phyloP scores from a whole-genome alignment of 2,113 vertebrate species.

The Trogon melanurus region DNA sequence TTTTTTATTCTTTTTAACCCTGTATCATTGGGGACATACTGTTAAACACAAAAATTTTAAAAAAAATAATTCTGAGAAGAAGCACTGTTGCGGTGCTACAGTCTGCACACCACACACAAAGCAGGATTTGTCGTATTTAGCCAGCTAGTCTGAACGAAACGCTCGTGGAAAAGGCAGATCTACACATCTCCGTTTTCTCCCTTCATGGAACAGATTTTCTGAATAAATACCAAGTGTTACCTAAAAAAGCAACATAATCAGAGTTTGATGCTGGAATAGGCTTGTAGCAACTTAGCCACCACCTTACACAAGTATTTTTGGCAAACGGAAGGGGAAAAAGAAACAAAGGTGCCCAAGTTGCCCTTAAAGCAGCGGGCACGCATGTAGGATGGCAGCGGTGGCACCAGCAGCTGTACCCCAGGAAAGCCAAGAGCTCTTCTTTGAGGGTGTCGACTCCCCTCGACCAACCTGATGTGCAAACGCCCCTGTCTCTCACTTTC shows the following conservation, averaged over 20 bases:
- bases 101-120: background rate
- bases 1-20: background rate
- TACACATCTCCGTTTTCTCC: background rate
- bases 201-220: background rate
- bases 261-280: background rate
- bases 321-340: background rate
- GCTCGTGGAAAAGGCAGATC: fast-evolving
- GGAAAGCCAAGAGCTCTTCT: fast-evolving
- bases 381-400: fast-evolving
- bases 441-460: background rate
- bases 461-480: fast-evolving
- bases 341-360: fast-evolving
- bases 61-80: background rate
- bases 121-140: background rate
- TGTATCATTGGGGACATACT: background rate
- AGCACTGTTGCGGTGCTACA: background rate
- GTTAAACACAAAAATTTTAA: background rate
- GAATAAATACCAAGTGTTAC: background rate
- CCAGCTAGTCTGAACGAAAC: background rate
- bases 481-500: background rate
- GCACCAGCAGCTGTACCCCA: background rate
- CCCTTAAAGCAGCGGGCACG: background rate
- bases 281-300: background rate
- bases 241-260: background rate
- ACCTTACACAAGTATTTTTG: background rate